Conservation (phyloP, 2,797 vertebrate genomes). For the Pangasius macronema region DNA sequence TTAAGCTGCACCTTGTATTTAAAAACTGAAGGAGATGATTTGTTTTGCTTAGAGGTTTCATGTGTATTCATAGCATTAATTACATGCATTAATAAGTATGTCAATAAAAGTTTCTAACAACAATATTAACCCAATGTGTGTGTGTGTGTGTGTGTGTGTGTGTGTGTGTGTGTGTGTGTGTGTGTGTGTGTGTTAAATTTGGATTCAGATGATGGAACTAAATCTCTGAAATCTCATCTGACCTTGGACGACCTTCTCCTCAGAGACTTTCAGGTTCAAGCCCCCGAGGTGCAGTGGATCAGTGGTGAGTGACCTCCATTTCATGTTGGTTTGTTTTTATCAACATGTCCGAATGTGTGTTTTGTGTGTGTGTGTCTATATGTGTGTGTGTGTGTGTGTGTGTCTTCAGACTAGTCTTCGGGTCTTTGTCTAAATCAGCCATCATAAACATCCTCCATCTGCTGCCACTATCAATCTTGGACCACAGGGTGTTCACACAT, state of each 20-base stretch:
- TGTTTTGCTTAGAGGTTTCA: background rate
- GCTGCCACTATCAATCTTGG: slow-evolving; percentile 29
- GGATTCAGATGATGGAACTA: slow-evolving; percentile 63
- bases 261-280: slow-evolving; percentile 67
- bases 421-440: slow-evolving; percentile 40
- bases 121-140: background rate
- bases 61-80: background rate
- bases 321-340: slow-evolving; percentile 32
- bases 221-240: slow-evolving; percentile 62
- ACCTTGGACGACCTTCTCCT: slow-evolving; percentile 74
- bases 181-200: slow-evolving; percentile 16
- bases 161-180: slow-evolving; percentile 13
- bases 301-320: slow-evolving; percentile 64
- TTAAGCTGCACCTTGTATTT: background rate
- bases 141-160: slow-evolving; percentile 7
- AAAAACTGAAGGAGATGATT: background rate
- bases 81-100: background rate
- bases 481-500: slow-evolving; percentile 30
- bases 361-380: background rate
- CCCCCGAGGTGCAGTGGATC: slow-evolving; percentile 73
- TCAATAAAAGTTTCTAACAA: background rate
- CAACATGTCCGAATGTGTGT: background rate
- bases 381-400: slow-evolving; percentile 20
- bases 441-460: slow-evolving; percentile 55
- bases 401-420: slow-evolving; percentile 17